A percentile compares a stretch with the other conserved stretches of the same genome.
phyloP scores from a whole-genome alignment of 1,140 invertebrate species.

The Drosophila sp. region DNA sequence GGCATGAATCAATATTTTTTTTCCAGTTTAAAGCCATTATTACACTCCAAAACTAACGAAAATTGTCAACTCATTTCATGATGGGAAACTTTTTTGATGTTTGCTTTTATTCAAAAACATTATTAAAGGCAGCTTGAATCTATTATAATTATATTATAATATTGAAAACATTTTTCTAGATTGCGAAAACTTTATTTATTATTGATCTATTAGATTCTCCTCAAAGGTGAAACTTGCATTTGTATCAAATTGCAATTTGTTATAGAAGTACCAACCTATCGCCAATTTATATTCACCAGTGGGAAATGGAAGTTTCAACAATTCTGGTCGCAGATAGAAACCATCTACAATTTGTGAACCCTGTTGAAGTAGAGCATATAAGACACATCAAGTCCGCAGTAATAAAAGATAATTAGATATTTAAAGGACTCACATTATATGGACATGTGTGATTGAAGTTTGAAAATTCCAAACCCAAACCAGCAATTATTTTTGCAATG shows the following conservation, averaged over 20 bases:
- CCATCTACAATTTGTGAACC: not conserved
- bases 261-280: not conserved
- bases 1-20: no score
- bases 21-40: no score
- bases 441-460: slow-evolving; percentile 15
- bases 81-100: no score
- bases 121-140: no score
- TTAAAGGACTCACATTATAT: not conserved
- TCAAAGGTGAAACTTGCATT: not conserved
- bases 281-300: not conserved
- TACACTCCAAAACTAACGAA: no score
- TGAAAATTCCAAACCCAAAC: not conserved
- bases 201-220: not conserved
- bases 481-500: not conserved
- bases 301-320: not conserved
- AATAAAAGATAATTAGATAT: no score
- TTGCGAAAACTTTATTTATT: not conserved
- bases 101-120: no score
- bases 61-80: no score
- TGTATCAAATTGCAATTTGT: not conserved
- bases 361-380: not conserved
- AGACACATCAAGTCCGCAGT: no score
- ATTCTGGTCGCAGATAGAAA: not conserved
- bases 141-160: no score
- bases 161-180: no score